A percentile compares a stretch with the other conserved stretches of the same genome.
These are phyloP conservation scores for Zaprionus lineosus DNA, from an alignment of 2,888 invertebrate species.

Conservation along the genomic window DNA sequence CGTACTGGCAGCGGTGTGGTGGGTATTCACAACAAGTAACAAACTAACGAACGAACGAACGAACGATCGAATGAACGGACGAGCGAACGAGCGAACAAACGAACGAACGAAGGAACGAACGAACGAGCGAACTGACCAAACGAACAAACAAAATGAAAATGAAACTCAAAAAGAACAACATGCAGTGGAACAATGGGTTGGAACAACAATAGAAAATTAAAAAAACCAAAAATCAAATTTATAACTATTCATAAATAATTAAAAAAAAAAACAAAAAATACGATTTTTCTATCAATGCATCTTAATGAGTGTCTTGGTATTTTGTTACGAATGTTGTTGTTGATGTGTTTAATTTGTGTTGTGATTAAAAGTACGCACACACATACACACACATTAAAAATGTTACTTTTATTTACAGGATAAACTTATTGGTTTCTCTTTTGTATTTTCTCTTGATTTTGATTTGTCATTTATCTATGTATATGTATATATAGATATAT, in stretches of 20 bases:
- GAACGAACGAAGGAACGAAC: constrained; percentile 13
- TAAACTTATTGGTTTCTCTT: background rate
- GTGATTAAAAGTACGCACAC: constrained; percentile 1
- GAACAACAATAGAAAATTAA: constrained; percentile 24
- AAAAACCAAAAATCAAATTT: constrained; percentile 2
- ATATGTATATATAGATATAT: too few relatives aligned
- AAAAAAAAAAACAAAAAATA: background rate
- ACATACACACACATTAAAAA: constrained; percentile 6
- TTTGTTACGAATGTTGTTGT: constrained; percentile 2
- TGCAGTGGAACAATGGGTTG: constrained; percentile 45
- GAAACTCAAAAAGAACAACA: constrained; percentile 25
- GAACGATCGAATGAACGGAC: background rate
- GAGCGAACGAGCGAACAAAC: constrained; percentile 6
- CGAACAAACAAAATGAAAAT: too few relatives aligned
- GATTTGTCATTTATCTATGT: too few relatives aligned
- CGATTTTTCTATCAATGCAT: constrained; percentile 9
- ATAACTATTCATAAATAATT: constrained; percentile 14
- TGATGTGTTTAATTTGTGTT: background rate
- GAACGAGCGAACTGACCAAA: constrained; percentile 19
- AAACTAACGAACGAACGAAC: constrained; percentile 26
- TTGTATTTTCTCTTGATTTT: background rate
- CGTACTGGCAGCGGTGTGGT: background rate
- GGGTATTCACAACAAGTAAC: constrained; percentile 31
- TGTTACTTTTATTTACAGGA: constrained; percentile 35
- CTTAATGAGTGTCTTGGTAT: constrained; percentile 4